Base-by-base conservation (phyloP, 2,113 vertebrate species). In the Pao palembangensis region DNA sequence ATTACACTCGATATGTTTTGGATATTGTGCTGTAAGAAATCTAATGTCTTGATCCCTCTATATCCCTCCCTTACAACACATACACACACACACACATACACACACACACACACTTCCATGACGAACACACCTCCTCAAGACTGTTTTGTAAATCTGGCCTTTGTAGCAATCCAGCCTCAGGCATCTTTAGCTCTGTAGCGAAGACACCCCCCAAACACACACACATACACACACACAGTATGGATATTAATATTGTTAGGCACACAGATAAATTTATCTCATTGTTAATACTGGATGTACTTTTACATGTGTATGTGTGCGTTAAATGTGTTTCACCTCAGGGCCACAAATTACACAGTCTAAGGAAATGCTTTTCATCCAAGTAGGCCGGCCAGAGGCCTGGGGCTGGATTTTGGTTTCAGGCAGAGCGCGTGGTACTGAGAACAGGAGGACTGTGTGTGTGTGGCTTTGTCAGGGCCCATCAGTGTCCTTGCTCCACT, bases 381-480 rank as follows among this genome's bases (percentile, higher is more conserved):
- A 87, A 88, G 80, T 87, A 84, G 85, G 85, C 79, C 78, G 80
- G 55, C 44, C 43, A 38, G 28, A 77, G 79, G 81, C 87, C 79
- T 19, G 31, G 66, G 84, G 87, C 80, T 77, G 68, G 73, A 76
- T 76, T 86, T 80, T 81, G 77, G 82, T 87, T 81, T 59, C 64
- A 75, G 80, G 79, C 82, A 71, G 79, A 55, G 63, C 69, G 69
- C 70, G 61, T 72, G 73, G 70, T 78, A 58, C 76, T 66, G 61
- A 49, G 21, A 82, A 68, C 71, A 71, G 67, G 76, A 69, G 65
- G 57, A 61, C 71, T 51, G 77, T 51, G 77, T 74, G 78, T 82
- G 79, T 86, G 84, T 80, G 84, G 80, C 84, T 86, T 88, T 88
- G 87, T 88, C 87, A 81, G 70, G 85, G 80, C 82, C 82, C 87